Conservation (phyloP, 2,888 invertebrate genomes). For the Mermis nigrescens region DNA sequence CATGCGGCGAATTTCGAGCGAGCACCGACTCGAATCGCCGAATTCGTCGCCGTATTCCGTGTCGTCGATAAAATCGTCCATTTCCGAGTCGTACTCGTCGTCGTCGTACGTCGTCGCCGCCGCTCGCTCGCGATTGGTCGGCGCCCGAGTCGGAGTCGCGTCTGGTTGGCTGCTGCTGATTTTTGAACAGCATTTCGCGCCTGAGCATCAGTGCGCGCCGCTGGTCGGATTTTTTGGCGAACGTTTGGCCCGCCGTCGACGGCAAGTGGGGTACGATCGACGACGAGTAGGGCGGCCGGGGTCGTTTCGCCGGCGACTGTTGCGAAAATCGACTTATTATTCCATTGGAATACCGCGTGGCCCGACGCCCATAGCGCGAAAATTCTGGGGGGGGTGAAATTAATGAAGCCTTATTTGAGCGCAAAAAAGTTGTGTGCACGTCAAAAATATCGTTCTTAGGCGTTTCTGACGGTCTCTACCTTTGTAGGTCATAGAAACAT, state of each 20-base stretch:
- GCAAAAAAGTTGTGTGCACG: too few species aligned
- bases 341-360: too few species aligned
- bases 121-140: neutral
- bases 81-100: slow-evolving; percentile 25
- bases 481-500: too few species aligned
- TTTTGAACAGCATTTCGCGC: neutral
- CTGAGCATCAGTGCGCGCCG: neutral
- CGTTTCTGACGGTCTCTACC: too few species aligned
- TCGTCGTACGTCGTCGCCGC: slow-evolving; percentile 16
- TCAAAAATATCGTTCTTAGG: too few species aligned
- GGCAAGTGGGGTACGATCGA: neutral
- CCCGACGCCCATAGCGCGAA: too few species aligned
- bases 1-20: neutral
- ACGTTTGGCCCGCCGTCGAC: neutral
- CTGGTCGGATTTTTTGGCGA: neutral
- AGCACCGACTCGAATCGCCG: neutral
- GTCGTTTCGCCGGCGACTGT: too few species aligned
- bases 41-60: slow-evolving; percentile 16
- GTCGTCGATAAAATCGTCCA: slow-evolving; percentile 30
- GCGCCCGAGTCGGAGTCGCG: neutral
- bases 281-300: too few species aligned
- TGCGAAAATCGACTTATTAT: too few species aligned
- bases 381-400: too few species aligned
- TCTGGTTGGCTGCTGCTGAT: neutral
- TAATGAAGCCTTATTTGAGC: too few species aligned